Evolutionary conservation across 1,140 invertebrate species (phyloP).

Genomic region (Apis dorsata): DNA sequence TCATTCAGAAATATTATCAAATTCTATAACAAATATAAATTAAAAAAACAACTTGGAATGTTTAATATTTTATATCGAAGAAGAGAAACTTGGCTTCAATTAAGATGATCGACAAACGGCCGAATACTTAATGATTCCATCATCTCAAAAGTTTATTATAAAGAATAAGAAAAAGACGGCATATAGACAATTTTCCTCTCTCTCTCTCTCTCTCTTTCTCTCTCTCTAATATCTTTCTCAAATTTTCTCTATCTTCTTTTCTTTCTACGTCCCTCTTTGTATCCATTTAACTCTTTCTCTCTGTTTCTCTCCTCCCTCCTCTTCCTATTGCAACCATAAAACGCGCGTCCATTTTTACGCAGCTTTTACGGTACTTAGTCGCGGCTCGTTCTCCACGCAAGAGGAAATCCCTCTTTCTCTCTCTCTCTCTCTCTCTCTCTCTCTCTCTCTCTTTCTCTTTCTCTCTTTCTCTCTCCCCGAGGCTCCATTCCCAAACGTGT

Average conservation of each 20-base stretch:
- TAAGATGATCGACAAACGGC: slow-evolving; percentile 42
- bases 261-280: background rate
- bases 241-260: background rate
- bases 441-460: too few species aligned
- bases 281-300: slow-evolving; percentile 9
- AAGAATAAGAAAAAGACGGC: slow-evolving; percentile 21
- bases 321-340: slow-evolving; percentile 36
- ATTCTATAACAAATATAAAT: too few species aligned
- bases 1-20: too few species aligned
- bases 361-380: slow-evolving; percentile 64
- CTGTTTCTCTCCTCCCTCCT: background rate
- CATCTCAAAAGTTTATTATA: slow-evolving; percentile 18
- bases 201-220: background rate
- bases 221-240: slow-evolving; percentile 24
- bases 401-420: background rate
- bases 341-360: slow-evolving; percentile 58
- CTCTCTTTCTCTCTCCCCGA: background rate
- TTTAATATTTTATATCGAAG: background rate
- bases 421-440: too few species aligned
- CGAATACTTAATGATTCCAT: slow-evolving; percentile 40
- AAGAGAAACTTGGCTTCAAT: slow-evolving; percentile 12
- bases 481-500: slow-evolving; percentile 56
- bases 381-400: slow-evolving; percentile 53
- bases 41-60: background rate
- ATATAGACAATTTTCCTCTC: background rate